These are phyloP conservation scores for Eurois occulta DNA, from an alignment of 2,888 invertebrate genomes.

Conservation along the genomic window DNA sequence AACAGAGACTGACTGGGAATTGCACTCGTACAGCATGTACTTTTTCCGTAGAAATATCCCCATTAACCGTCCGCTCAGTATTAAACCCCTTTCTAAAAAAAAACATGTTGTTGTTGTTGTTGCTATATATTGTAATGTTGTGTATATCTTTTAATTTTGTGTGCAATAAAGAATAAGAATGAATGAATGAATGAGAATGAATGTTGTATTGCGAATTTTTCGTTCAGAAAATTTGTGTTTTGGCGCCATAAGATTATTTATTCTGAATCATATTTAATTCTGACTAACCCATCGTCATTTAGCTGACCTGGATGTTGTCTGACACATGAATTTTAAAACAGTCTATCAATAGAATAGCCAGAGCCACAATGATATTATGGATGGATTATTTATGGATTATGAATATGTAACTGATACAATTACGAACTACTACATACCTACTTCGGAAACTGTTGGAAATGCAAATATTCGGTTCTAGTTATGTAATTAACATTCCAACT, in stretches of 20 bases:
- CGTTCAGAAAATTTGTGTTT: not conserved
- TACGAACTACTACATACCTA: not conserved
- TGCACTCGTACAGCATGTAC: not conserved
- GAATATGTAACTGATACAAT: not conserved
- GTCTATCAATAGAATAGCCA: not conserved
- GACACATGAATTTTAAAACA: not conserved
- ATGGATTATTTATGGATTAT: constrained; percentile 4
- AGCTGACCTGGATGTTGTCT: constrained; percentile 13
- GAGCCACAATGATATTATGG: not conserved
- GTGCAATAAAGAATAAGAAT: no score
- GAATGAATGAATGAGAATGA: no score
- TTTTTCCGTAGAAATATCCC: not conserved
- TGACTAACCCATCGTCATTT: not conserved
- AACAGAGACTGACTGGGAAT: no score
- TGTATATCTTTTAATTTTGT: no score
- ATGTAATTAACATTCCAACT: not conserved
- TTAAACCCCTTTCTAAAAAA: not conserved
- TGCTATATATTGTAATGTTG: no score
- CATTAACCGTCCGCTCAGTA: not conserved
- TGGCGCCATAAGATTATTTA: constrained; percentile 1
- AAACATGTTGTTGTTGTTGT: no score
- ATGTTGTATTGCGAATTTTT: not conserved
- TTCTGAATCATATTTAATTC: not conserved
- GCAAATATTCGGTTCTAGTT: not conserved
- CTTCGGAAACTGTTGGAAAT: not conserved